Base-by-base conservation (phyloP, 2,113 vertebrate genomes). In the Pardalotus punctatus region DNA sequence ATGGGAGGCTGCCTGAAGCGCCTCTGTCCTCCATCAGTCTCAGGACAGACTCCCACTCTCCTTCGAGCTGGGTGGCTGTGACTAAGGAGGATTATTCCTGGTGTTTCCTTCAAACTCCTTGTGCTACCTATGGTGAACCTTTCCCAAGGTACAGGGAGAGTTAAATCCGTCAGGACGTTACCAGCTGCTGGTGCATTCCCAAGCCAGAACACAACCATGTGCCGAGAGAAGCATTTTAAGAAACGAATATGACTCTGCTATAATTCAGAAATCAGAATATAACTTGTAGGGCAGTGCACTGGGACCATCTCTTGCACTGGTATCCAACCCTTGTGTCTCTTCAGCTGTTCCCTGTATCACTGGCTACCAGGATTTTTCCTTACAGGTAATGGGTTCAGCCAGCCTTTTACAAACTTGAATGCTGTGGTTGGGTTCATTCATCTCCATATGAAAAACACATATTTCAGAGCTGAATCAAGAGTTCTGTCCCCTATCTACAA, bases 51-150 rank as follows among this genome's bases (percentile, higher is more conserved):
- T 87, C 24, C 60, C 3, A 1, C 28, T 71, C 17, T 53, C 27
- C 22, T 38, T 64, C 0, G 0, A 74, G 43, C 5, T 3, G 3
- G 50, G 13, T 45, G 19, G 29, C 25, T 82, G 10, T 65, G 74
- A 47, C 20, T n/a, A 6, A 51, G 27, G 20, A n/a, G 6, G 2
- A 10, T 29, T 48, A 9, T 24, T 78, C 14, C 47, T 5, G 2
- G 11, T 14, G 11, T 57, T 13, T 78, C 8, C 23, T 16, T 22
- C 21, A 8, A 14, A 27, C 12, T 74, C 29, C 35, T 54, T 33
- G 9, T 74, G 56, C 38, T 13, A 29, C 11, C 35, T 22, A 29
- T 15, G 24, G 27, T 24, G 76, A 89, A 66, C 24, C 27, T 51
- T 38, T 60, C 9, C 47, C 1, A 2, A 22, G 35, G 9, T 21